Evolutionary conservation across 2,797 vertebrate species (phyloP).

Genomic region (Mormyrops boulengeri): DNA sequence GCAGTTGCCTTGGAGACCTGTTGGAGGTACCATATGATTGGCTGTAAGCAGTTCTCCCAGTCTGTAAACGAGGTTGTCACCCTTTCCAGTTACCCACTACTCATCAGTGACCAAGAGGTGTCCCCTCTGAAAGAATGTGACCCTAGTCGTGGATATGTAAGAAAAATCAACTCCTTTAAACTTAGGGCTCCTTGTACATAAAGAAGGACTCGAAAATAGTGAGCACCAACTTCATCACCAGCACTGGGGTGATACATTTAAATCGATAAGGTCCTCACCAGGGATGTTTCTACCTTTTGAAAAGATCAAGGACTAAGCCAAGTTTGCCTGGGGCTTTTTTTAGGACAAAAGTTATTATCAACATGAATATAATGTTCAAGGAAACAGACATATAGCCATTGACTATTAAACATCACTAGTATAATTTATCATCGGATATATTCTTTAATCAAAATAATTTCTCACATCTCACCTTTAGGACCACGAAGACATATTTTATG

Average conservation of each 20-base stretch:
- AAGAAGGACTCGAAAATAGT: conserved; percentile 71
- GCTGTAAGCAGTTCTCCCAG: conserved; percentile 70
- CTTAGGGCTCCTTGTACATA: conserved; percentile 74
- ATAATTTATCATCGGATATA: background rate
- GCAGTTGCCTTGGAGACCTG: conserved; percentile 50
- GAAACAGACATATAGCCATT: background rate
- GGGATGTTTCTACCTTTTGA: background rate
- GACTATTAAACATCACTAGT: background rate
- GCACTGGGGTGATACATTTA: conserved; percentile 78
- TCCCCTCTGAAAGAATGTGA: background rate
- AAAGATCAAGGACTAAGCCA: background rate
- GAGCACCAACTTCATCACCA: conserved; percentile 60
- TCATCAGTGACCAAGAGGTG: conserved; percentile 60
- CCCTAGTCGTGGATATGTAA: background rate
- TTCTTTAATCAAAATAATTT: background rate
- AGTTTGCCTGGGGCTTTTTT: background rate
- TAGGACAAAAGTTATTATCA: background rate
- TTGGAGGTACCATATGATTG: conserved; percentile 69
- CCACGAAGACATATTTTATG: background rate
- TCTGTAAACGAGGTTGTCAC: conserved; percentile 51
- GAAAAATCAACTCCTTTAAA: background rate
- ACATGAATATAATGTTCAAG: background rate
- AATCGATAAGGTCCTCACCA: conserved; percentile 65
- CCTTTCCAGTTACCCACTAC: conserved; percentile 64
- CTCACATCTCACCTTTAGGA: background rate